Conservation (phyloP, 2,888 invertebrate species). For the Portevinia maculata region DNA sequence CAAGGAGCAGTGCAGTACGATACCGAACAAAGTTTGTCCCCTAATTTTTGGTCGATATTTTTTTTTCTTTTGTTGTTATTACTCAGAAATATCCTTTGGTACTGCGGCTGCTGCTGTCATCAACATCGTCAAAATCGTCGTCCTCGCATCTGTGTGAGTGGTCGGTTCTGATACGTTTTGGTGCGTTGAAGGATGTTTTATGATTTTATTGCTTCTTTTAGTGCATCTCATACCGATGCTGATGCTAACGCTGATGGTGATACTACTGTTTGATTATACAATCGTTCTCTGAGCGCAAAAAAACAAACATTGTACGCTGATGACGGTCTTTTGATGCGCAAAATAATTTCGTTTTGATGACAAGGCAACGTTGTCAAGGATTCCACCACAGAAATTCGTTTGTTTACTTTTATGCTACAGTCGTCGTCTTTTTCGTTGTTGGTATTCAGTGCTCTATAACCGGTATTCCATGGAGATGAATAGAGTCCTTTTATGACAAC, state of each 20-base stretch:
- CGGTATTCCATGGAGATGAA: conserved; percentile 77
- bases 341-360: conserved; percentile 68
- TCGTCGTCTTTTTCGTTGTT: conserved; percentile 22
- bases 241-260: not conserved
- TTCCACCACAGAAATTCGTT: conserved; percentile 27
- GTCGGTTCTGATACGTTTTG: not conserved
- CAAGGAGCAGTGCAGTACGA: conserved; percentile 23
- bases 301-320: conserved; percentile 4
- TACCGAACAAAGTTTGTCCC: not conserved
- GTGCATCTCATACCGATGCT: conserved; percentile 47
- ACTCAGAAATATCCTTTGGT: conserved; percentile 38
- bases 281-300: conserved; percentile 37
- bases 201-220: conserved; percentile 56
- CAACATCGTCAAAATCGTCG: conserved; percentile 23
- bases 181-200: conserved; percentile 27
- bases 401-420: conserved; percentile 39
- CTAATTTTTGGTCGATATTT: not conserved
- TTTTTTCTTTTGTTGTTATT: conserved; percentile 33
- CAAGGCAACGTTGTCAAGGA: conserved; percentile 47
- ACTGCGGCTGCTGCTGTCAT: conserved; percentile 30
- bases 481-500: conserved; percentile 78
- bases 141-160: not conserved
- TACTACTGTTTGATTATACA: conserved; percentile 18
- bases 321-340: conserved; percentile 38
- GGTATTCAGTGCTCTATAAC: conserved; percentile 14